phyloP scores from a whole-genome alignment of 2,888 invertebrate genomes.

The Microplitis manilae region DNA sequence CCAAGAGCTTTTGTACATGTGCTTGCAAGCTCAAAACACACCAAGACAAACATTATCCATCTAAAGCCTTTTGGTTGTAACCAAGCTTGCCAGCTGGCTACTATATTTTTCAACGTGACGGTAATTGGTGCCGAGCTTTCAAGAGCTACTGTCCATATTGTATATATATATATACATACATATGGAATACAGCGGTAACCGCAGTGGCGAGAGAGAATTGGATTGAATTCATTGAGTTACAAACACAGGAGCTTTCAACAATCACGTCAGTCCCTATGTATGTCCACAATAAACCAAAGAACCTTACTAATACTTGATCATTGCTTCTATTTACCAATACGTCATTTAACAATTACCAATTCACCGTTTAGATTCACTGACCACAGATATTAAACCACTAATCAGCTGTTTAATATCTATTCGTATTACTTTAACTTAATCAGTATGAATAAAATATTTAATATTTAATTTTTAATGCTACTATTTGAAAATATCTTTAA shows the following conservation, averaged over 20 bases:
- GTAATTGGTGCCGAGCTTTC: conserved; percentile 47
- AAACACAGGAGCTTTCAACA: conserved; percentile 23
- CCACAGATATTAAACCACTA: neutral
- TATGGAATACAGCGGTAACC: conserved; percentile 20
- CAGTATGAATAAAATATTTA: too few relatives aligned
- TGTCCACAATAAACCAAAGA: conserved; percentile 27
- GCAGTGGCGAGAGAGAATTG: conserved; percentile 36
- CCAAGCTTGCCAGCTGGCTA: conserved; percentile 27
- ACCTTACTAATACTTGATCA: conserved; percentile 1
- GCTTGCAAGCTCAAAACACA: conserved; percentile 7
- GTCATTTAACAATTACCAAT: neutral
- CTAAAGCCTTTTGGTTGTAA: neutral
- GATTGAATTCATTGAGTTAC: conserved; percentile 30
- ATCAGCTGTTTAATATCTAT: neutral
- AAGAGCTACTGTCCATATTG: conserved; percentile 1
- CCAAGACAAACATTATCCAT: neutral
- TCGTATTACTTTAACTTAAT: too few relatives aligned
- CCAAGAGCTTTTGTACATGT: neutral
- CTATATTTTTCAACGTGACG: conserved; percentile 48
- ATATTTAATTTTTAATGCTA: too few relatives aligned
- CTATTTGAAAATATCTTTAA: too few relatives aligned
- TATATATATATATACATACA: neutral
- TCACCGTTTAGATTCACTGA: neutral
- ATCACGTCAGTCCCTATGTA: conserved; percentile 27
- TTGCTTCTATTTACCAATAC: neutral